A percentile compares a stretch with the other conserved stretches of the same genome.
Conservation (phyloP, 2,888 invertebrate genomes). For the Linnaemya tessellans region DNA sequence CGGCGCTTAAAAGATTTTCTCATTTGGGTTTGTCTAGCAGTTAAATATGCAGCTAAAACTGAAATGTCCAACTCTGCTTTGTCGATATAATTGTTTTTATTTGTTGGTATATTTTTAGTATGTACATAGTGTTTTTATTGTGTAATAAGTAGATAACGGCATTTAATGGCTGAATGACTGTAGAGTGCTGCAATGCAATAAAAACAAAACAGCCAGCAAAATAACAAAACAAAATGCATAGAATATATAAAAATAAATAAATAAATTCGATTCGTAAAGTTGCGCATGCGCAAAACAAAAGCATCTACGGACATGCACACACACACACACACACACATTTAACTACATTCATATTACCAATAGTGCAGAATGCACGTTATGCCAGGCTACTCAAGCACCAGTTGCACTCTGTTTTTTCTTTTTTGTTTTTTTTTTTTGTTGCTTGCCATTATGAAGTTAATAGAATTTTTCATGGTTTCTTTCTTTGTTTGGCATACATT, state of each 20-base stretch:
- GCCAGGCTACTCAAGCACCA: constrained; percentile 31
- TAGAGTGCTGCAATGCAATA: constrained; percentile 67
- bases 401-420: constrained; percentile 37
- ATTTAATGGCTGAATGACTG: constrained; percentile 82
- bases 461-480: constrained; percentile 71
- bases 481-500: constrained; percentile 69
- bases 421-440: too few relatives aligned
- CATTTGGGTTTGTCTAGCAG: too few relatives aligned
- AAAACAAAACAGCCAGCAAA: constrained; percentile 58
- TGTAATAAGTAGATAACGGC: constrained; percentile 82
- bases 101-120: constrained; percentile 42
- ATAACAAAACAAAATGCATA: constrained; percentile 47
- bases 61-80: constrained; percentile 28
- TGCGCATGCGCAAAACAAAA: constrained; percentile 65
- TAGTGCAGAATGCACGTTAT: constrained; percentile 38
- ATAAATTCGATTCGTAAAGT: constrained; percentile 72
- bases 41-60: background rate
- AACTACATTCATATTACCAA: constrained; percentile 6
- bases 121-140: constrained; percentile 77
- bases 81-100: constrained; percentile 6
- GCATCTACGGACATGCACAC: background rate
- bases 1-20: too few relatives aligned
- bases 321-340: background rate
- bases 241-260: constrained; percentile 37
- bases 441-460: constrained; percentile 65